Evolutionary conservation across 2,888 invertebrate genomes (phyloP), one percentile per base, ranked within the genome.

Genomic region (Cephonodes hylas): DNA sequence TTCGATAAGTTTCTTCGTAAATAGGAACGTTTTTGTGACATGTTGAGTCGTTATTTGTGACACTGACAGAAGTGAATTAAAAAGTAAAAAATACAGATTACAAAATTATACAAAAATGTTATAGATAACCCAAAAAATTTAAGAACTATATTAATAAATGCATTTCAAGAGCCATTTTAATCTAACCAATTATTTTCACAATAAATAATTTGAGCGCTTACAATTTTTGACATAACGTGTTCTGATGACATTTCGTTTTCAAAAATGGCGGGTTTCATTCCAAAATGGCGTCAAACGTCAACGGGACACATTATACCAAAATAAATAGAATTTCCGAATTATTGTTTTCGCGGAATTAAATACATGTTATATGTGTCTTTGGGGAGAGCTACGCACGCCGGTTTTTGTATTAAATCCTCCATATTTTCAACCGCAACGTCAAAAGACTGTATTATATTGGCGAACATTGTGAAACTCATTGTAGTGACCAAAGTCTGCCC

Each of bases 401-500:
- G 94, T 65, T 93, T 93, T 60, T 94, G 93, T 66, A 91, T 93
- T 13, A 96, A 83, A 44, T 92, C 88, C 2, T 89, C 85, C 0
- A 86, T 61, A 68, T 93, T 90, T 0, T 89, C 93, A 0, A 94
- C 93, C 6, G 91, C 93, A 0, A 97, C 85, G 67, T 96, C 94
- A 80, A 95, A 97, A 63, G 94, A 93, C 70, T 96, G 95, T 63
- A 97, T 85, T 0, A 97, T 91, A 42, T 95, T 95, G 0, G 96
- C 95, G 46, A 96, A 88, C 81, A 96, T 93, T 0, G 96, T 94
- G 73, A 96, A 96, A 57, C 95, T 94, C 87, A 96, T 96, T 1
- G 96, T 95, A 15, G 96, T 95, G 0, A 97, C 96, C 56, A 97
- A 85, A 42, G 95, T 95, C 75, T 97, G 96, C 0, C 97, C 97